Evolutionary conservation across 2,113 vertebrate genomes (phyloP).

Genomic region (Takifugu flavidus): DNA sequence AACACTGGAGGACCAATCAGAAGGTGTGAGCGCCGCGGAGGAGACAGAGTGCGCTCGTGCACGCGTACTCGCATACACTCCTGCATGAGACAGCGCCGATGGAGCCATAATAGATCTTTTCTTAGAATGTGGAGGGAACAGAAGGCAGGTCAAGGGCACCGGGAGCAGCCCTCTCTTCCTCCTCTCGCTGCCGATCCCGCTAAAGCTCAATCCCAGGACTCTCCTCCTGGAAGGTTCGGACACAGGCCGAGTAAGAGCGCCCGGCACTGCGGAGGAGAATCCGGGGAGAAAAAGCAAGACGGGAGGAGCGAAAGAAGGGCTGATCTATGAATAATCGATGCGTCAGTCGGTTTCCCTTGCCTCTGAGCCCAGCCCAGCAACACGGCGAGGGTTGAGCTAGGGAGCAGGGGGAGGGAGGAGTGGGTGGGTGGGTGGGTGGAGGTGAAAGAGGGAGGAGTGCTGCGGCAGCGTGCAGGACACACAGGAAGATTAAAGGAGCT

Average conservation of each 20-base stretch:
- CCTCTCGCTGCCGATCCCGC: constrained; percentile 18
- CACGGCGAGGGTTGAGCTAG: constrained; percentile 50
- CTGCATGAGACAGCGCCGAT: constrained; percentile 12
- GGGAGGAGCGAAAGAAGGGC: constrained; percentile 33
- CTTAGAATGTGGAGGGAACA: constrained; percentile 25
- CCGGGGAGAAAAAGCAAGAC: constrained; percentile 3
- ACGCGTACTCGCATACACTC: background rate
- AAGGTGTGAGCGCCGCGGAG: constrained; percentile 30
- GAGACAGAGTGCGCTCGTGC: background rate
- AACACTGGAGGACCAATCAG: constrained; percentile 53
- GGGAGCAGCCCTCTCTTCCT: constrained; percentile 12
- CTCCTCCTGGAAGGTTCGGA: constrained; percentile 18
- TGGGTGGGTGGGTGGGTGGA: constrained; percentile 27
- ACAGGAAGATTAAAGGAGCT: constrained; percentile 67
- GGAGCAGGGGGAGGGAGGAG: constrained; percentile 41
- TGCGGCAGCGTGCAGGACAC: constrained; percentile 42
- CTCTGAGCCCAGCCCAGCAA: constrained; percentile 62
- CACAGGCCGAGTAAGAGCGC: constrained; percentile 32
- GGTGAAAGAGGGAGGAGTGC: constrained; percentile 12
- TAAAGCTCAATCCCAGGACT: constrained; percentile 19
- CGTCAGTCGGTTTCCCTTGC: constrained; percentile 64
- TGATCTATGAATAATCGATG: constrained; percentile 73
- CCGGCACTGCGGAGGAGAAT: constrained; percentile 30
- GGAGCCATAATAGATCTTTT: constrained; percentile 28
- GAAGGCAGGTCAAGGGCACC: constrained; percentile 36